Conservation (phyloP, 2,113 vertebrate genomes). For the Illadopsis cleaveri region DNA sequence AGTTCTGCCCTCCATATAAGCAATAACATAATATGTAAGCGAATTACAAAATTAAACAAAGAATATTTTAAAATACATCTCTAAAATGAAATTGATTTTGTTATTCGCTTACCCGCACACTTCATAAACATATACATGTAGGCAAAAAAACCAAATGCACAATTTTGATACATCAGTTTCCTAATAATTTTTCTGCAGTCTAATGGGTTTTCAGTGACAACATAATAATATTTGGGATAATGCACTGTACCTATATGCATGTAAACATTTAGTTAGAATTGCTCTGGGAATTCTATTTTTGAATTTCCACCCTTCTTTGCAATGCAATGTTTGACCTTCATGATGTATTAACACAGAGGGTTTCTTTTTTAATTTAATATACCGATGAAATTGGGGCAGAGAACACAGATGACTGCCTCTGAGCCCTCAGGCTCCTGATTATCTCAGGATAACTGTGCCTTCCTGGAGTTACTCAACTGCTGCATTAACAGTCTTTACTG, state of each 20-base stretch:
- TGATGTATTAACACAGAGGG: slow-evolving; percentile 29
- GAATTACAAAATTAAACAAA: neutral
- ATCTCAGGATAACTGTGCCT: slow-evolving; percentile 56
- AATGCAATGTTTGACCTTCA: slow-evolving; percentile 52
- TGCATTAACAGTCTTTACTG: slow-evolving; percentile 52
- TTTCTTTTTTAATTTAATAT: slow-evolving; percentile 35
- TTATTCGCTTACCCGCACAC: neutral
- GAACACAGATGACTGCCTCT: slow-evolving; percentile 61
- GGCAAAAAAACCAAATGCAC: neutral
- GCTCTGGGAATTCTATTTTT: neutral
- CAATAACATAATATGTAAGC: neutral
- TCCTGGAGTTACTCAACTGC: slow-evolving; percentile 66
- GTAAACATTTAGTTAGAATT: neutral
- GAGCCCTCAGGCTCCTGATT: slow-evolving; percentile 65
- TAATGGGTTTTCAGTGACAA: neutral
- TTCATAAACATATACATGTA: neutral
- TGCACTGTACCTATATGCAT: neutral
- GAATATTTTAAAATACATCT: neutral
- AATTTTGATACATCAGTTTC: neutral
- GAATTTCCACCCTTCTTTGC: slow-evolving; percentile 31
- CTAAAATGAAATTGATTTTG: neutral
- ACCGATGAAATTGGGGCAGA: slow-evolving; percentile 52
- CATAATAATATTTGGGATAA: neutral
- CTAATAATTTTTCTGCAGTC: neutral
- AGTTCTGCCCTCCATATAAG: neutral